A percentile compares a stretch with the other conserved stretches of the same genome.
phyloP scores from a whole-genome alignment of 2,113 vertebrate genomes.

The Oreamnos americanus region DNA sequence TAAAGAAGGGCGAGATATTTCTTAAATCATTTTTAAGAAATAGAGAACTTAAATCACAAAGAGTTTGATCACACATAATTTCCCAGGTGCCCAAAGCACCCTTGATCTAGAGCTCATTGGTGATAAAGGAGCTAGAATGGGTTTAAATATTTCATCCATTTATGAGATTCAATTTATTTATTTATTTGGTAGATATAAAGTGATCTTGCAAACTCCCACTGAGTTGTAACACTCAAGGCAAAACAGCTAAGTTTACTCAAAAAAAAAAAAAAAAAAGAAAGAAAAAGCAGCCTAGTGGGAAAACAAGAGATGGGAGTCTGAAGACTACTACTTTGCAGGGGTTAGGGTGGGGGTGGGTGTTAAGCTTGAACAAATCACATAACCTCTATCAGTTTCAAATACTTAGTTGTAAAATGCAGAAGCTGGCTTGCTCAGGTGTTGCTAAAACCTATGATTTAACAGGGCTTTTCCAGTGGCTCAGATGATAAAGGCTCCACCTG shows the following conservation, averaged over 20 bases:
- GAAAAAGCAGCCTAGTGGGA: background rate
- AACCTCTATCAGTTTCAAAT: background rate
- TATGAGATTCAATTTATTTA: background rate
- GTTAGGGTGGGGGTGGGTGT: background rate
- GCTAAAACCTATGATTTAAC: background rate
- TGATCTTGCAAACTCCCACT: background rate
- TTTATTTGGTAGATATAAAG: background rate
- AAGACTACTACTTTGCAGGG: background rate
- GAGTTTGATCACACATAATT: background rate
- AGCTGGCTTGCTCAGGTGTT: background rate
- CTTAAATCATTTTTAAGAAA: background rate
- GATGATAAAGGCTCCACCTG: background rate
- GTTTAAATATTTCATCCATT: background rate
- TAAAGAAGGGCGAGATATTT: background rate
- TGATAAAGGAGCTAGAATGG: background rate
- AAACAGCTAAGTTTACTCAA: background rate
- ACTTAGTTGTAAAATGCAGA: background rate
- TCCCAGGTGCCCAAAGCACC: background rate
- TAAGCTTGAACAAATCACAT: background rate
- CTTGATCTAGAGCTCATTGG: background rate
- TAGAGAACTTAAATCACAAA: background rate
- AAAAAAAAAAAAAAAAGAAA: background rate
- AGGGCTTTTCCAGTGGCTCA: background rate
- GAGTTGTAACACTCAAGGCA: background rate
- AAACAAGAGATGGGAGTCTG: background rate